Evolutionary conservation across 2,888 invertebrate genomes (phyloP).

Genomic region (Chymomyza procnemis): DNA sequence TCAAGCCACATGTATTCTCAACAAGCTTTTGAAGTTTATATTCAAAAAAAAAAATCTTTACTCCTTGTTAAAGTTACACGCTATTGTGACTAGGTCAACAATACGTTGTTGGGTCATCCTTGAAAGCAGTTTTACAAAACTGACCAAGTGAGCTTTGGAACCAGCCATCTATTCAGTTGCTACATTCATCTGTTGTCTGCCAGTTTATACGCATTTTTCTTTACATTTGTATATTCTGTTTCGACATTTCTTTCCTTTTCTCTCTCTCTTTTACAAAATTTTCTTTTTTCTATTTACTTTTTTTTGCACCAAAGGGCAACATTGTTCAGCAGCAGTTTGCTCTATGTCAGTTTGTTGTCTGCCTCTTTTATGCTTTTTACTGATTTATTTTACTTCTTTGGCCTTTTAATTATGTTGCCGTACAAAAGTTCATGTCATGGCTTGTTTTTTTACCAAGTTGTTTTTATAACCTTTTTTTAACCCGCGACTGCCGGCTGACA

Average conservation of each 20-base stretch:
- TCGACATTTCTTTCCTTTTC: background rate
- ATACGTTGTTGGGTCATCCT: background rate
- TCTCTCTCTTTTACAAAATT: too few relatives aligned
- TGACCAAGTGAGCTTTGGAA: background rate
- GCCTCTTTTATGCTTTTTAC: constrained; percentile 58
- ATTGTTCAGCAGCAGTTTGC: background rate
- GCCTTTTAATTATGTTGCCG: constrained; percentile 68
- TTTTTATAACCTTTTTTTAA: background rate
- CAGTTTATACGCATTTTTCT: background rate
- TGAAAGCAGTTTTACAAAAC: background rate
- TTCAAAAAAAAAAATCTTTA: background rate
- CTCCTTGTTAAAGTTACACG: background rate
- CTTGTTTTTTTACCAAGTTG: background rate
- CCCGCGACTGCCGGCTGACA: constrained; percentile 26
- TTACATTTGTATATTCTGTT: background rate
- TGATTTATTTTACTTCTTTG: constrained; percentile 70
- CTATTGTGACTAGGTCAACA: background rate
- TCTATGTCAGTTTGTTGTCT: constrained; percentile 1
- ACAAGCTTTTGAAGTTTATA: too few relatives aligned
- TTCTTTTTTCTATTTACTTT: background rate
- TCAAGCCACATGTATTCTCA: background rate
- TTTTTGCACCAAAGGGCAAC: background rate
- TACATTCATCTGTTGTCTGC: background rate
- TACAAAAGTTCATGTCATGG: constrained; percentile 35
- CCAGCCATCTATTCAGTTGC: background rate